phyloP scores from a whole-genome alignment of 1,140 invertebrate genomes.

The Ceratina japonica region DNA sequence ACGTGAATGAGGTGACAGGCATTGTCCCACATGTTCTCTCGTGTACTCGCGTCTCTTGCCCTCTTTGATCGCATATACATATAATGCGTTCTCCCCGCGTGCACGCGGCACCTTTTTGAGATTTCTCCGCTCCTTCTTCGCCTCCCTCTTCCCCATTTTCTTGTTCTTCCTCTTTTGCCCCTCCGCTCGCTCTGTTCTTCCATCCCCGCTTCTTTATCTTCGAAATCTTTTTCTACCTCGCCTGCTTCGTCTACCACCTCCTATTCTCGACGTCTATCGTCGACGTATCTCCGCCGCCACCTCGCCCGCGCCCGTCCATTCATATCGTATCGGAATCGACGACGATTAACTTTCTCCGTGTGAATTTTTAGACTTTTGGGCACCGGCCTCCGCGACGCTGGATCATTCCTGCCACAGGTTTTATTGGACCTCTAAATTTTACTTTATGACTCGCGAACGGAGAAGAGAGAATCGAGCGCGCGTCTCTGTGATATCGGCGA shows the following conservation, averaged over 20 bases:
- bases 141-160: not conserved
- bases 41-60: conserved; percentile 66
- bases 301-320: not conserved
- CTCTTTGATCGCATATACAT: conserved; percentile 65
- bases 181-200: not conserved
- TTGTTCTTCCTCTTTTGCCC: not conserved
- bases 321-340: conserved; percentile 24
- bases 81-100: conserved; percentile 61
- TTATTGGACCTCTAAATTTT: conserved; percentile 33
- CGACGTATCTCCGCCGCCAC: not conserved
- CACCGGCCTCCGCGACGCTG: not conserved
- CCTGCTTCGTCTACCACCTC: not conserved
- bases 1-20: conserved; percentile 77
- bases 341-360: conserved; percentile 36
- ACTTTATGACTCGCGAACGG: conserved; percentile 20
- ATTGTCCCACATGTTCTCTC: conserved; percentile 73
- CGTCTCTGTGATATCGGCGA: not conserved
- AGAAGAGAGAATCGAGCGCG: not conserved
- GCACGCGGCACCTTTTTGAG: conserved; percentile 59
- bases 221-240: conserved; percentile 15
- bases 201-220: not conserved
- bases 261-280: not conserved
- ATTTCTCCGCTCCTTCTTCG: conserved; percentile 27
- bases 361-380: not conserved
- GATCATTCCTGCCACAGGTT: conserved; percentile 28